Evolutionary conservation across 2,113 vertebrate species (phyloP), one percentile per base, ranked within the genome.

Genomic region (Neofelis nebulosa): DNA sequence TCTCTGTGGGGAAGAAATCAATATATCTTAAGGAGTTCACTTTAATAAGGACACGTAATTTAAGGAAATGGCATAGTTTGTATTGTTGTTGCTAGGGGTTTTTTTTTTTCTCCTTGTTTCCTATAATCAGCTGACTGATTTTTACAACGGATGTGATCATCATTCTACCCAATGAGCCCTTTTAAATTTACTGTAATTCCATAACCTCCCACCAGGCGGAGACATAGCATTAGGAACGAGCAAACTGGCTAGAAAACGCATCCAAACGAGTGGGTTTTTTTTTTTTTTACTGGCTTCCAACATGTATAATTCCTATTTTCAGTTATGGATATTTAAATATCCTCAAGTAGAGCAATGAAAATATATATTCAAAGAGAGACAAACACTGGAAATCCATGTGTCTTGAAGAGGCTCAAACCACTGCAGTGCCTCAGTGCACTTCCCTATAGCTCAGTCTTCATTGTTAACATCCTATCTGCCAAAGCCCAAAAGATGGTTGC

Each of bases 11-110:
- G 33, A 94, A 89, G 41, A 52, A 92, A 83, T 94, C 61, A 94
- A 89, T 95, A 33, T 81, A 74, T 57, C 36, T 63, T 95, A 95
- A 96, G 65, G 84, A 97, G 93, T 88, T 91, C 38, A n/a, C 25
- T 96, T 15, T 27, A 96, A 48, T 89, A 89, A 94, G 29, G 27
- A 93, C 94, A 95, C 31, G 73, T 50, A 85, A 85, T 18, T 89
- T 94, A 52, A 86, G 31, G 14, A 92, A 94, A 81, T 38, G 84
- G 15, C n/a, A 81, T 68, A 55, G 23, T 91, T 66, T 79, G 65
- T 73, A 2, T 38, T 74, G 14, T 48, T 65, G 4, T 87, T 76
- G 21, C 57, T 82, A 29, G 25, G n/a, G 36, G 21, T 31, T 63
- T 33, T 80, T 5, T 38, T 25, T 57, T 31, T n/a, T 10, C 5